Evolutionary conservation across 2,888 invertebrate species (phyloP), one percentile per base, ranked within the genome.

Genomic region (Sepiola atlantica): DNA sequence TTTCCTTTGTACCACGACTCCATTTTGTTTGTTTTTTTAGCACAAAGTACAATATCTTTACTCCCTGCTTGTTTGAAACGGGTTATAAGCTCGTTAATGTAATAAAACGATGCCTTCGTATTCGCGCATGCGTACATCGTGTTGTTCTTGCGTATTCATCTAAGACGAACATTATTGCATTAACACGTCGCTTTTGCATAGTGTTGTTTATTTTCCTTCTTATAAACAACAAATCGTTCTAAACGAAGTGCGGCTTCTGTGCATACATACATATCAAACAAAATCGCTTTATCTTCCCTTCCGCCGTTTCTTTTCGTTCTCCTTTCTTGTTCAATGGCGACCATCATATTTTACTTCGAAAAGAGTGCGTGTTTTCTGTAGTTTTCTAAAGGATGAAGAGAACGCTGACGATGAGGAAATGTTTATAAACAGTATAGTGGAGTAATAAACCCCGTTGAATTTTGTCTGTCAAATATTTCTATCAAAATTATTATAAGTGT

Each of bases 161-260:
- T 77, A n/a, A n/a, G 77, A 77, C 77, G 32, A n/a, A 77, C n/a
- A 77, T 77, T n/a, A 77, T 77, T 77, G 77, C 77, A 77, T 77
- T 77, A 77, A n/a, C 77, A 77, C 77, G n/a, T 16, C n/a, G n/a
- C 77, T 77, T 45, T 77, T n/a, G n/a, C 77, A n/a, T 77, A 14
- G 77, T n/a, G 77, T n/a, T 77, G 32, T 77, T 77, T 77, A 77
- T 77, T 77, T 77, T 77, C 28, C n/a, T n/a, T 77, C 32, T 77
- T 77, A 77, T 77, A 77, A 77, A 77, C 77, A 77, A 77, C 32
- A 77, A 77, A 77, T 32, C 77, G 77, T 77, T 77, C 32, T 77
- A 77, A 32, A 77, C n/a, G 32, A 12, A 14, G 14, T n/a, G 14
- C 32, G n/a, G 77, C 32, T 77, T 77, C n/a, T 18, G 77, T 32